Conservation (phyloP, 2,797 vertebrate genomes). For the Neostethus bicornis region DNA sequence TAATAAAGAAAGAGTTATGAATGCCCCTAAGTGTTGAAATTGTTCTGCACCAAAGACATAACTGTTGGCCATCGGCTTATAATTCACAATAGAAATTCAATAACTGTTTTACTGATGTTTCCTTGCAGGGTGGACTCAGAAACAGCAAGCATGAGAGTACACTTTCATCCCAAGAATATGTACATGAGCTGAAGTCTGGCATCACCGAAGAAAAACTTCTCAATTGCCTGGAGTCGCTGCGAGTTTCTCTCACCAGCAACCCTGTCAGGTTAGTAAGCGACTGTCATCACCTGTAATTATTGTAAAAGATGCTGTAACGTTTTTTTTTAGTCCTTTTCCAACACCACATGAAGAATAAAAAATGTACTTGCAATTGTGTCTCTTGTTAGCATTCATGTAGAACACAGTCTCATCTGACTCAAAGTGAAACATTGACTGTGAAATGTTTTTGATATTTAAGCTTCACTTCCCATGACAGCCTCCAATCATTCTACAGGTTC, state of each 20-base stretch:
- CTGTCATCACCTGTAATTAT: no score
- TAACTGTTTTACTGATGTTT: constrained; percentile 32
- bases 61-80: background rate
- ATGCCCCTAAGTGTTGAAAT: background rate
- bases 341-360: no score
- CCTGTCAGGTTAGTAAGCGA: constrained; percentile 90
- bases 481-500: no score
- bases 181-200: constrained; percentile 94
- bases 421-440: no score
- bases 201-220: constrained; percentile 96
- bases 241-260: constrained; percentile 98
- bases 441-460: no score
- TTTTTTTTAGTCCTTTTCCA: no score
- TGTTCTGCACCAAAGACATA: background rate
- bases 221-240: constrained; percentile 94
- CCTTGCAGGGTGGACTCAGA: constrained; percentile 90
- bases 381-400: no score
- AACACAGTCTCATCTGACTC: no score
- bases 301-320: no score
- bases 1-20: background rate
- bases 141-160: constrained; percentile 98
- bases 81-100: constrained; percentile 1
- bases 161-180: constrained; percentile 96
- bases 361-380: no score
- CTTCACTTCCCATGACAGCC: no score